phyloP scores from a whole-genome alignment of 1,140 invertebrate species.

The Drosophila baimaii region DNA sequence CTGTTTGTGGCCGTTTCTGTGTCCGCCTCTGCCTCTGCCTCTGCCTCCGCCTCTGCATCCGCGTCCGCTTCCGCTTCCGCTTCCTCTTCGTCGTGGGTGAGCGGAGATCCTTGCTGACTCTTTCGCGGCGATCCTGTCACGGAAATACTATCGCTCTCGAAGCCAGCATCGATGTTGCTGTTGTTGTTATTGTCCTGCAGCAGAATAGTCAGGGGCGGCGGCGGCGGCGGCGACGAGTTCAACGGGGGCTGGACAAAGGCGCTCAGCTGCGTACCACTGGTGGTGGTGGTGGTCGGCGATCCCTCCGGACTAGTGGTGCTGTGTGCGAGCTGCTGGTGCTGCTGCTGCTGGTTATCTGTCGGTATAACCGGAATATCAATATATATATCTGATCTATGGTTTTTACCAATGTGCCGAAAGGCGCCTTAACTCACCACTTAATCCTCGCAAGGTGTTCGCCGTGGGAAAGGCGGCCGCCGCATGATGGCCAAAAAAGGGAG shows the following conservation, averaged over 20 bases:
- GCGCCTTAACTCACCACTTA: conserved; percentile 52
- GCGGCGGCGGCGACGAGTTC: conserved; percentile 52
- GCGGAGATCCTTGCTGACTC: conserved; percentile 55
- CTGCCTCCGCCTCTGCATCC: conserved; percentile 21
- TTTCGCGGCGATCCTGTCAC: conserved; percentile 87
- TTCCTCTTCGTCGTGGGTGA: conserved; percentile 69
- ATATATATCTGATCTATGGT: background rate
- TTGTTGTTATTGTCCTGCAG: conserved; percentile 73
- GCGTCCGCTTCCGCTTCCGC: conserved; percentile 41
- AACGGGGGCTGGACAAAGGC: conserved; percentile 58
- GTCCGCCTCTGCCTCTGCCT: conserved; percentile 34
- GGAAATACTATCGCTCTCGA: conserved; percentile 88
- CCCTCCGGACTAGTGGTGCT: conserved; percentile 88
- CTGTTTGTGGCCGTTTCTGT: conserved; percentile 24
- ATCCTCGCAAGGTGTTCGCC: conserved; percentile 74
- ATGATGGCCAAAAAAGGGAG: conserved; percentile 85
- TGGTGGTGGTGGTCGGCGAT: conserved; percentile 80
- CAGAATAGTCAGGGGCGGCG: conserved; percentile 59
- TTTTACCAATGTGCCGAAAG: too few species aligned
- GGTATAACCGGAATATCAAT: background rate
- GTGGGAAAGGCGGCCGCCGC: conserved; percentile 86
- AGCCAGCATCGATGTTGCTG: conserved; percentile 80
- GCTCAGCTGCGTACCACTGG: conserved; percentile 55
- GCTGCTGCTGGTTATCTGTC: conserved; percentile 71
- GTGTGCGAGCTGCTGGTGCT: conserved; percentile 82